Conservation (phyloP, 2,888 invertebrate genomes). For the Drosophila meridiana region DNA sequence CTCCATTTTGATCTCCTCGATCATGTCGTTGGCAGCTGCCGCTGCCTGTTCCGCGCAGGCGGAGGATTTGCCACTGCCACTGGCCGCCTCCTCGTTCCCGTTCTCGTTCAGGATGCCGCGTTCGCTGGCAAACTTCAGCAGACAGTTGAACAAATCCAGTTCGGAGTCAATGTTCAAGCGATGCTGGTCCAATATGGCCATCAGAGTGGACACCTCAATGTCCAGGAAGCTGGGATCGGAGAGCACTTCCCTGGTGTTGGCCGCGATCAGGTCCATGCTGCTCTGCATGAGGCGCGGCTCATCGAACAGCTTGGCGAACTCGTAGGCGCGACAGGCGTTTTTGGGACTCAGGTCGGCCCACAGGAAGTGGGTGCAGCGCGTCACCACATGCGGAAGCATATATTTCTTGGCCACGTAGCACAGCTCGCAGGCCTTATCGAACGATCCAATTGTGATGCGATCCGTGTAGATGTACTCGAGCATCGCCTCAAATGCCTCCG, state of each 20-base stretch:
- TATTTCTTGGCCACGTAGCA: conserved; percentile 96
- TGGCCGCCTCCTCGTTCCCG: conserved; percentile 42
- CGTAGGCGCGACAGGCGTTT: conserved; percentile 94
- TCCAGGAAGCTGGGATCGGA: conserved; percentile 92
- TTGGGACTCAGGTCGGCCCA: conserved; percentile 89
- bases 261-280: conserved; percentile 92
- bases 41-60: conserved; percentile 46
- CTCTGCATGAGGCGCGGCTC: conserved; percentile 92
- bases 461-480: conserved; percentile 94
- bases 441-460: conserved; percentile 91
- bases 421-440: conserved; percentile 94
- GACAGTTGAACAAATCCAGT: conserved; percentile 91
- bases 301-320: conserved; percentile 94
- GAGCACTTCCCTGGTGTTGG: conserved; percentile 91
- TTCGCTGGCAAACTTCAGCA: conserved; percentile 88
- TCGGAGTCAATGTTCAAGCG: conserved; percentile 91
- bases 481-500: conserved; percentile 93
- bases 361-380: conserved; percentile 93
- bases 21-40: conserved; percentile 42
- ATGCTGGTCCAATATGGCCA: conserved; percentile 91
- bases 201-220: conserved; percentile 90
- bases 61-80: conserved; percentile 7
- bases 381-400: conserved; percentile 93
- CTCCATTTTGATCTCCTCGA: conserved; percentile 82
- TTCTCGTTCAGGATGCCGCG: conserved; percentile 84